phyloP scores from a whole-genome alignment of 2,113 vertebrate species.

The Neotoma lepida region DNA sequence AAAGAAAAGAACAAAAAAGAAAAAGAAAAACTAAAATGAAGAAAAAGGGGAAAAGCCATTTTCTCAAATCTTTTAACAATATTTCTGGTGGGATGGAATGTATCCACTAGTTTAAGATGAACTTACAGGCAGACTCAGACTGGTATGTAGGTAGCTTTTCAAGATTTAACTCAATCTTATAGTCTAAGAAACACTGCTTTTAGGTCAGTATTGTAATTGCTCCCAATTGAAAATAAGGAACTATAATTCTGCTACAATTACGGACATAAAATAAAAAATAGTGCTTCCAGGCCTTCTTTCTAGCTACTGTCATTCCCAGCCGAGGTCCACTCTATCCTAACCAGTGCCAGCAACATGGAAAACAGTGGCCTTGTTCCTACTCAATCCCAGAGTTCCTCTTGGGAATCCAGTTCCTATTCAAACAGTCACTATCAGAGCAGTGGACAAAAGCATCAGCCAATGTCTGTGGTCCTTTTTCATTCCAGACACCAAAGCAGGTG shows the following conservation, averaged over 20 bases:
- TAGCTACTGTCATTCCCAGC: background rate
- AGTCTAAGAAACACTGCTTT: slow-evolving; percentile 31
- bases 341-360: background rate
- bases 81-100: background rate
- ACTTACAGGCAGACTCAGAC: background rate
- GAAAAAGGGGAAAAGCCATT: background rate
- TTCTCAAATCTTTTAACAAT: background rate
- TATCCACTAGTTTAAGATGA: background rate
- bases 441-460: background rate
- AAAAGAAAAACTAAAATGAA: background rate
- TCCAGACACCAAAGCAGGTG: background rate
- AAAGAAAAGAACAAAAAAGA: background rate
- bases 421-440: background rate
- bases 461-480: background rate
- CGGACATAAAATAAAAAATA: slow-evolving; percentile 26
- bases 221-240: slow-evolving; percentile 23
- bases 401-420: background rate
- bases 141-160: background rate
- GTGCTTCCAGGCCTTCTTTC: background rate
- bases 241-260: background rate
- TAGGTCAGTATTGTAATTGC: background rate
- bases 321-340: too few species aligned
- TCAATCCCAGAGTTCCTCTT: background rate
- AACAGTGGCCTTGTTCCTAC: background rate
- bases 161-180: background rate